Percentiles rank a stretch among this genome's conserved stretches.
phyloP scores from a whole-genome alignment of 2,113 vertebrate genomes.

The Colistium nudipinnis region DNA sequence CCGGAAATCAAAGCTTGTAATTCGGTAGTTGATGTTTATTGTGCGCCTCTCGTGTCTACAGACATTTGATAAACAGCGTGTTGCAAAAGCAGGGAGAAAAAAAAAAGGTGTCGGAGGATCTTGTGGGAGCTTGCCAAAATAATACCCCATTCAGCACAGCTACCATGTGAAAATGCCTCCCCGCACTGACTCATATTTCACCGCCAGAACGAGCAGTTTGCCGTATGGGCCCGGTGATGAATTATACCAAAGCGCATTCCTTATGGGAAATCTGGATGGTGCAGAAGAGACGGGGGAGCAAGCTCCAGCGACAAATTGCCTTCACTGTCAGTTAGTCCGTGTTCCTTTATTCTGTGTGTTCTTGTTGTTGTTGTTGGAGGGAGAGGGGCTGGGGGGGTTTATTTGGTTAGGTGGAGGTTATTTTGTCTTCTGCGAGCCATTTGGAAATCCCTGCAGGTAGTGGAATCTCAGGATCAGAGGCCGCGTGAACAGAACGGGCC shows the following conservation, averaged over 20 bases:
- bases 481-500: slow-evolving; percentile 37
- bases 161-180: slow-evolving; percentile 74
- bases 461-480: slow-evolving; percentile 40
- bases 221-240: slow-evolving; percentile 78
- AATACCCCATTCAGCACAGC: slow-evolving; percentile 73
- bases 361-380: slow-evolving; percentile 49
- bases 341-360: slow-evolving; percentile 70
- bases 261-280: slow-evolving; percentile 82
- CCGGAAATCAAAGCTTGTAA: slow-evolving; percentile 72
- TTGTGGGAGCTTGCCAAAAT: slow-evolving; percentile 79
- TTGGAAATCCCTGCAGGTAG: slow-evolving; percentile 68
- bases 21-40: slow-evolving; percentile 75
- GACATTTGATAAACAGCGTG: slow-evolving; percentile 76
- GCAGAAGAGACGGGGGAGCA: slow-evolving; percentile 60
- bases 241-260: slow-evolving; percentile 78
- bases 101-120: slow-evolving; percentile 71
- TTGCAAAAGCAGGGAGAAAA: slow-evolving; percentile 65
- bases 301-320: slow-evolving; percentile 79
- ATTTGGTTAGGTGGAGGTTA: slow-evolving; percentile 73
- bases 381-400: slow-evolving; percentile 40
- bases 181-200: slow-evolving; percentile 78
- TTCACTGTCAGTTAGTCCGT: slow-evolving; percentile 76
- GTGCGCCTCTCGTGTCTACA: slow-evolving; percentile 66
- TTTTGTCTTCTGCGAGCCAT: slow-evolving; percentile 66
- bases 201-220: slow-evolving; percentile 71